Base-by-base conservation (phyloP, 2,888 invertebrate genomes). In the Drosophila algonquin region DNA sequence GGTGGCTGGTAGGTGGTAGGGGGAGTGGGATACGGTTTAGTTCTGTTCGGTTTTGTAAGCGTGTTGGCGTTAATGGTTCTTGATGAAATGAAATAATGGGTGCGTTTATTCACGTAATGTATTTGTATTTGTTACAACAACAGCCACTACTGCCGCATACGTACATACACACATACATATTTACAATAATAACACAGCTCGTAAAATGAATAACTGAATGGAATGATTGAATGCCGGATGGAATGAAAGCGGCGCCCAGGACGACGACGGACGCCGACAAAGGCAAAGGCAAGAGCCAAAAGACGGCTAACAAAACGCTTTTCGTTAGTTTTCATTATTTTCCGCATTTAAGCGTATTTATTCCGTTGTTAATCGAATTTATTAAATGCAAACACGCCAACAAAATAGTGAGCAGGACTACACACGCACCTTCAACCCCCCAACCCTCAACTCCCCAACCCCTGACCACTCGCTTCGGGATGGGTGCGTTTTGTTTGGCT, bases 351-450 rank as follows among this genome's bases (percentile, higher is more conserved):
- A 88, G 89, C 89, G 89, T 89, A 87, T 89, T 87, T 89, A 87
- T 87, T 90, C 87, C 87, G 89, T 80, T 89, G 90, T 89, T 87
- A 87, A 89, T 89, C 88, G 89, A 89, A 86, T 90, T 90, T 89
- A 90, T 90, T 90, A 90, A 90, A 90, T 87, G 89, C 90, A 90
- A 90, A 87, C 90, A 90, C 81, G 90, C 87, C 79, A 90, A 87
- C 89, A 72, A 80, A 60, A 65, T 54, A 35, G 35, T 12, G 35
- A 12, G 35, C 12, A 7, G 18, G 48, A 52, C 47, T 56, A 16
- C 24, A 35, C 67, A 55, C 45, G 52, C 44, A 45, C 47, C 60
- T 32, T 60, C 61, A 62, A 46, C 50, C 57, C 63, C 50, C 50
- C 61, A 51, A 60, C 56, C 58, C 30, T 5, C 24, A 5, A 5